phyloP scores from a whole-genome alignment of 1,140 invertebrate genomes.

The Nylanderia fulva region DNA sequence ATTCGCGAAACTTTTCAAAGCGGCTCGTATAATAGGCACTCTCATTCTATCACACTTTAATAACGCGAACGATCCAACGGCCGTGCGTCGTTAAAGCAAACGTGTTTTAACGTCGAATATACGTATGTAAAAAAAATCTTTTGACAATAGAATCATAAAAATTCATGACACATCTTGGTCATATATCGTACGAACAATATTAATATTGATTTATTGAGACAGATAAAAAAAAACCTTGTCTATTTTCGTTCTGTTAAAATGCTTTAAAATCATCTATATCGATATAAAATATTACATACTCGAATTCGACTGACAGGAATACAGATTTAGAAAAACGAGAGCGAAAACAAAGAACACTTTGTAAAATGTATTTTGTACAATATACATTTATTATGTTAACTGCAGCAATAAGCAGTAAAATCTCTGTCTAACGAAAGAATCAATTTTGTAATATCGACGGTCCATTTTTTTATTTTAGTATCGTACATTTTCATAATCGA shows the following conservation, averaged over 20 bases:
- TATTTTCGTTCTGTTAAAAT: conserved; percentile 5
- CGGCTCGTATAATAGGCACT: conserved; percentile 48
- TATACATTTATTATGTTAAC: neutral
- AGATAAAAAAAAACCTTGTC: neutral
- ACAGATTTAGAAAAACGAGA: neutral
- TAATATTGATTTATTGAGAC: neutral
- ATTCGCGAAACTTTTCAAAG: conserved; percentile 59
- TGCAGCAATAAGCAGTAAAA: neutral
- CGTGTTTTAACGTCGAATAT: conserved; percentile 11
- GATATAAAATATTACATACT: neutral
- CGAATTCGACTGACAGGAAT: neutral
- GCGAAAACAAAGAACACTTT: neutral
- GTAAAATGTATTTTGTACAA: neutral
- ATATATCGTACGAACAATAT: neutral
- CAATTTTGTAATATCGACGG: neutral
- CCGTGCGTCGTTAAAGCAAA: neutral
- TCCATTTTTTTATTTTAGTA: neutral
- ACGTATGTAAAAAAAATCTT: neutral
- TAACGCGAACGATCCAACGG: conserved; percentile 32
- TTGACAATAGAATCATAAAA: conserved; percentile 13
- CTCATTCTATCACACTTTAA: conserved; percentile 53
- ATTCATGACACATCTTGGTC: neutral
- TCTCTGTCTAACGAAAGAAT: neutral
- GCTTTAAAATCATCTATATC: neutral
- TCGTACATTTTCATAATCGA: neutral